Base-by-base conservation (phyloP, 2,797 vertebrate species). In the Tragelaphus oryx region DNA sequence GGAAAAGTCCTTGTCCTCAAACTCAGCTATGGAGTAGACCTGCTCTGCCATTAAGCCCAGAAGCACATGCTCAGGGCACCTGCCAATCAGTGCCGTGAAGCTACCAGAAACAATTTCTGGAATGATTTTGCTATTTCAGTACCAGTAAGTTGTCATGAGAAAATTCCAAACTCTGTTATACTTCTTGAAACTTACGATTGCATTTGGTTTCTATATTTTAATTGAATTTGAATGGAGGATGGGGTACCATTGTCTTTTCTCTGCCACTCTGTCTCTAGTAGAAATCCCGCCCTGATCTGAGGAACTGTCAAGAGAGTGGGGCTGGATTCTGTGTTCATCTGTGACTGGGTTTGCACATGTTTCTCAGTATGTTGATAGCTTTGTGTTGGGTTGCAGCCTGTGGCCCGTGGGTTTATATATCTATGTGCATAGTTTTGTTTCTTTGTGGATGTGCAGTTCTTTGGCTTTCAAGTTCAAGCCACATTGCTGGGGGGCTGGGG, bases 91-190 rank as follows among this genome's bases (percentile, higher is more conserved):
- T 48, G 76, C 33, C 87, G 46, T 60, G 57, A 48, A 81, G 33
- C 59, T 89, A 89, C 20, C 94, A 94, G 65, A 91, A 94, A 93
- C 75, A 71, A n/a, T 87, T 91, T 96, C 86, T 86, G 74, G 81
- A 93, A 60, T 93, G 85, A 93, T 93, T 89, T 85, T 91, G 41
- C 52, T 89, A 41, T 95, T 96, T 95, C 44, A 87, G 20, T 78
- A 85, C 94, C 46, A 75, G 7, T 41, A 92, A 59, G 74, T 90
- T 89, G 54, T 87, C 46, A 59, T 87, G 71, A 59, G 83, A 89
- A 93, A 94, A 93, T 90, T 54, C 28, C 79, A 62, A 95, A 87
- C 48, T 89, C 52, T 57, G 24, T 46, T 74, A 28, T 11, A 79
- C 54, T 94, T 85, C 52, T 93, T 93, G 59, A 96, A 57, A 79